Evolutionary conservation across 2,888 invertebrate species (phyloP), one percentile per base, ranked within the genome.

Genomic region (Amiota minor): DNA sequence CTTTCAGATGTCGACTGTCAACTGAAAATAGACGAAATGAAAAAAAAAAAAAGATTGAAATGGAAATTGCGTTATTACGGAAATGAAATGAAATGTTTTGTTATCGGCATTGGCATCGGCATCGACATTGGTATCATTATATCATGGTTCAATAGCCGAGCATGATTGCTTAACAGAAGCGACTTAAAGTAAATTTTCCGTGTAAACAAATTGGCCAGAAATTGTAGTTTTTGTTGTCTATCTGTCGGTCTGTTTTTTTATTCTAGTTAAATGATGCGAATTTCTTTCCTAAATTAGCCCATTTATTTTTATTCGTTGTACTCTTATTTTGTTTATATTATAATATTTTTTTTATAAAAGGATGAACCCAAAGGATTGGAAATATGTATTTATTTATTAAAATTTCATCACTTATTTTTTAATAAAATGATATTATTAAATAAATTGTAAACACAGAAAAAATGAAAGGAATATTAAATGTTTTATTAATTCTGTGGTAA

Each of bases 1-100:
- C 97, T 88, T 96, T 96, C 83, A 97, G 92, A 88, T 94, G 94
- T 80, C 94, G 93, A 87, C 94, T 94, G 90, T 95, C 95, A 84
- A 95, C 97, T 95, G 91, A 64, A 82, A 79, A 45, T 10, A 71
- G 47, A 69, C 9, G 46, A 10, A 9, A 11, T 49, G 53, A 45
- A 47, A 61, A 23, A 23, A 20, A 35, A 9, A 4, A n/a, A 45
- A 23, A 10, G 49, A 45, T 14, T 45, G 47, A 46, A 18, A 59
- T 10, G 14, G 50, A 71, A 62, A 71, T 71, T 62, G 64, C 64
- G 53, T 62, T 64, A 71, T 50, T 50, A 50, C 2, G 53, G n/a
- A 50, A n/a, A 3, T 50, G 53, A n/a, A 50, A 50, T n/a, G n/a
- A 50, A 50, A 50, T 50, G 53, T 50, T 12, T 50, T n/a, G 53